Percentiles rank a stretch among this genome's conserved stretches.
phyloP scores from a whole-genome alignment of 2,888 invertebrate genomes.

The Cerastoderma edule region DNA sequence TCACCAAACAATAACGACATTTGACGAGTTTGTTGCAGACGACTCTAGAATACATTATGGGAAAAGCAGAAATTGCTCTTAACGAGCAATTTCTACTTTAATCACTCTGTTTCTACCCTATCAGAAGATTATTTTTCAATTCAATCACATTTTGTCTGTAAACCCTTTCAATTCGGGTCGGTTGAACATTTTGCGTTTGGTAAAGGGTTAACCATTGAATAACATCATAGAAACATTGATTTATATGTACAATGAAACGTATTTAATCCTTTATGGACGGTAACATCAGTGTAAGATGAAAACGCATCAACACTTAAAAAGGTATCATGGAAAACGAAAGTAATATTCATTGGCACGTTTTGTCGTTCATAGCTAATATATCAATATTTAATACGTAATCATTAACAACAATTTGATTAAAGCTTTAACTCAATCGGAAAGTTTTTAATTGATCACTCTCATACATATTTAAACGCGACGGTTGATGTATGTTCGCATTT shows the following conservation, averaged over 20 bases:
- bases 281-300: too few species aligned
- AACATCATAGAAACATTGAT: background rate
- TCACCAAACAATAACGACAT: too few species aligned
- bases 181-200: background rate
- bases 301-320: too few species aligned
- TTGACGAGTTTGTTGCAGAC: too few species aligned
- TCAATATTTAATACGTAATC: too few species aligned
- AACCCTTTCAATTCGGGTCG: background rate
- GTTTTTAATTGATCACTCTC: background rate
- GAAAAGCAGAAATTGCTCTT: slow-evolving; percentile 18
- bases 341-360: too few species aligned
- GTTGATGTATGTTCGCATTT: background rate
- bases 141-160: background rate
- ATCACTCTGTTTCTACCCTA: background rate
- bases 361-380: too few species aligned
- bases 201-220: background rate
- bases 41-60: too few species aligned
- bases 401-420: too few species aligned
- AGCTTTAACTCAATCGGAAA: too few species aligned
- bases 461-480: background rate
- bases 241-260: background rate
- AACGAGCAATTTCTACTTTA: slow-evolving; percentile 5
- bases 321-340: too few species aligned
- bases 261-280: background rate
- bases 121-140: background rate